phyloP scores from a whole-genome alignment of 2,797 vertebrate genomes.

The Craterocephalus amniculus region DNA sequence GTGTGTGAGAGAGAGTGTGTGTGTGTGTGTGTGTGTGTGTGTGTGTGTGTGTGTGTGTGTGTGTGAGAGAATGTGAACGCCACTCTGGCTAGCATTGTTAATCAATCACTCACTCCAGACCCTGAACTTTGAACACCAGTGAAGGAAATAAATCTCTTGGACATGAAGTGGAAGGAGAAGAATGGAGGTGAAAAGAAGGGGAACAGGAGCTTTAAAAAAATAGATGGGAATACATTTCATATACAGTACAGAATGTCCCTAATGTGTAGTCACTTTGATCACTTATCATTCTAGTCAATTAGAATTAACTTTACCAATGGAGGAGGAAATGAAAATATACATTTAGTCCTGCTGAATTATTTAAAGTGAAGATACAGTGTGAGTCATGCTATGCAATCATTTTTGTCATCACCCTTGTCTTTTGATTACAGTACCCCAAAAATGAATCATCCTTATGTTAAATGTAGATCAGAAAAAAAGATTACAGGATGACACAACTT shows the following conservation, averaged over 20 bases:
- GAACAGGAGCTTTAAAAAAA: not conserved
- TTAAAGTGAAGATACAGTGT: too few relatives aligned
- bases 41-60: conserved; percentile 45
- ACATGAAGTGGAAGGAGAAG: conserved; percentile 32
- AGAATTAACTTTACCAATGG: not conserved
- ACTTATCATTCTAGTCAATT: not conserved
- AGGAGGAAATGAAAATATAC: not conserved
- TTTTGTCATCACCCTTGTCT: too few relatives aligned
- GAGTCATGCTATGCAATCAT: too few relatives aligned
- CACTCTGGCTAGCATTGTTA: conserved; percentile 55
- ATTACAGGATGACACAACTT: too few relatives aligned
- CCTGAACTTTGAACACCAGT: conserved; percentile 72
- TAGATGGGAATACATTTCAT: not conserved
- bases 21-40: conserved; percentile 45
- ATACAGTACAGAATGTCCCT: not conserved
- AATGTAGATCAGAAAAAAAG: too few relatives aligned
- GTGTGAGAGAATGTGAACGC: conserved; percentile 46
- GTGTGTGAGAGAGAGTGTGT: conserved; percentile 45
- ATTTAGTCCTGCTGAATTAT: not conserved
- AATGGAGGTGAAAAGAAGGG: conserved; percentile 12
- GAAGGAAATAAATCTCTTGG: conserved; percentile 65
- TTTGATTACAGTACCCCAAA: too few relatives aligned
- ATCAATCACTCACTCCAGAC: conserved; percentile 74
- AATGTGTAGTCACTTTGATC: too few relatives aligned
- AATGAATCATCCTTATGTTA: too few relatives aligned